Percentiles rank a stretch among this genome's conserved stretches.
Conservation (phyloP, 2,888 invertebrate genomes). For the Hymenopus coronatus region DNA sequence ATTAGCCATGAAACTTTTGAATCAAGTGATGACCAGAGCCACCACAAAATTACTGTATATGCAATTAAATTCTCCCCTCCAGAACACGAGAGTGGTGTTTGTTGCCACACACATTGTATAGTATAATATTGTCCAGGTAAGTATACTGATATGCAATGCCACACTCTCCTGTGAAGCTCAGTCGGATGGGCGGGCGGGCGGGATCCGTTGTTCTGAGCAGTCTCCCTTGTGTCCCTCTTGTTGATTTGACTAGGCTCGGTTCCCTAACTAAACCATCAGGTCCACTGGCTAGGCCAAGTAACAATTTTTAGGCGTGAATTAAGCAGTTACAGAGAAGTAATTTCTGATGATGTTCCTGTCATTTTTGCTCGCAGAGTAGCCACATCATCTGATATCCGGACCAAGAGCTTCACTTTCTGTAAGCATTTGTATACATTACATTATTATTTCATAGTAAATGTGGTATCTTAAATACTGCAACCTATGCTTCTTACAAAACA, state of each 20-base stretch:
- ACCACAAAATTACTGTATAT: not conserved
- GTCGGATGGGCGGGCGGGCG: not conserved
- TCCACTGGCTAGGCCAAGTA: not conserved
- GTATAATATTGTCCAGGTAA: not conserved
- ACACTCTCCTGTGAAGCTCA: not conserved
- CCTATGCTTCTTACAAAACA: too few relatives aligned
- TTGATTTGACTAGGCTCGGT: not conserved
- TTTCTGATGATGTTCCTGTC: constrained; percentile 45
- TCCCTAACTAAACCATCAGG: not conserved
- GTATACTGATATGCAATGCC: not conserved
- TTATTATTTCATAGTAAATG: not conserved
- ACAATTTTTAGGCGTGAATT: not conserved
- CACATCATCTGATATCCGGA: constrained; percentile 83
- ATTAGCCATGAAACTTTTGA: not conserved
- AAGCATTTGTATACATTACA: constrained; percentile 38
- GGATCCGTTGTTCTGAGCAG: too few relatives aligned
- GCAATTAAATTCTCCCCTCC: not conserved
- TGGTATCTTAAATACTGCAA: too few relatives aligned
- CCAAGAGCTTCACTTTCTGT: constrained; percentile 80
- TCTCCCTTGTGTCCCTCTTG: not conserved
- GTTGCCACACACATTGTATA: too few relatives aligned
- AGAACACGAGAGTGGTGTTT: not conserved
- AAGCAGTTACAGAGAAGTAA: constrained; percentile 38
- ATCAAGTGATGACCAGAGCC: not conserved
- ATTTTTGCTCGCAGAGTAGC: constrained; percentile 74